Percentiles rank a stretch among this genome's conserved stretches.
phyloP scores from a whole-genome alignment of 1,140 invertebrate genomes.

The Ganaspis sp. region DNA sequence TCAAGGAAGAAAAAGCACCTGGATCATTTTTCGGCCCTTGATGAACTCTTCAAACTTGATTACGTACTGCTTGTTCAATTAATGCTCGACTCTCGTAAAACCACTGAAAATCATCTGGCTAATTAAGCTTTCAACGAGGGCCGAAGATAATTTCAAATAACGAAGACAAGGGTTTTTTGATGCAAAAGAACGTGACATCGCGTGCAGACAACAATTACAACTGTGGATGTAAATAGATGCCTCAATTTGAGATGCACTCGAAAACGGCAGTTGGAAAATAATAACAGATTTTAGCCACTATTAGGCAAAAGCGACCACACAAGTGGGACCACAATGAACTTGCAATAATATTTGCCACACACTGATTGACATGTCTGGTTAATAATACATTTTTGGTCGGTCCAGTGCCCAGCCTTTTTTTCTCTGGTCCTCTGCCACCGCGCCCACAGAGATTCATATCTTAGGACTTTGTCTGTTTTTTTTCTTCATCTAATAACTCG shows the following conservation, averaged over 20 bases:
- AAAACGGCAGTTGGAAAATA: neutral
- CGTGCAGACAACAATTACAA: conserved; percentile 3
- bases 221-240: neutral
- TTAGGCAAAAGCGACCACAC: conserved; percentile 7
- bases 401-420: neutral
- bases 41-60: conserved; percentile 14
- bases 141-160: neutral
- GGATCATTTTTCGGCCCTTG: neutral
- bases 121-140: neutral
- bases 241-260: neutral
- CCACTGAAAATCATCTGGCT: neutral
- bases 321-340: conserved; percentile 2
- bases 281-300: conserved; percentile 1
- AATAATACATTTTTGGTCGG: conserved; percentile 10
- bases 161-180: neutral
- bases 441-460: conserved; percentile 5
- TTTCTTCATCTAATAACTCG: neutral
- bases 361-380: conserved; percentile 13
- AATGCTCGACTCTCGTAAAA: neutral
- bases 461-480: conserved; percentile 2
- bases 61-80: neutral
- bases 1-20: too few species aligned
- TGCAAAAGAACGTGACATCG: neutral
- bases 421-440: neutral
- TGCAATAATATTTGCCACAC: conserved; percentile 13